Evolutionary conservation across 2,113 vertebrate genomes (phyloP).

Genomic region (Geococcyx californianus): DNA sequence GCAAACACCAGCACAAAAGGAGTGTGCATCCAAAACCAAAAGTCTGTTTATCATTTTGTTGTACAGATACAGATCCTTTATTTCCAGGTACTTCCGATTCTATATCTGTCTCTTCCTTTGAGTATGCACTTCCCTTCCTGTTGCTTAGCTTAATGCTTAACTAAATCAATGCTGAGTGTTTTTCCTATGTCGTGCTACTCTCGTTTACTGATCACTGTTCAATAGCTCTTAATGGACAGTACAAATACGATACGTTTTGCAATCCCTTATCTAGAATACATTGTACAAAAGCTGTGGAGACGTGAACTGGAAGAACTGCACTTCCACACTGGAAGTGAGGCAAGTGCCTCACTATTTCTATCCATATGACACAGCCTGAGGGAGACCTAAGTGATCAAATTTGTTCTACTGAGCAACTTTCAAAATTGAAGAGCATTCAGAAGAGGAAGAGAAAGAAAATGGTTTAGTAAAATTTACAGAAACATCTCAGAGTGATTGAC

Average conservation of each 20-base stretch:
- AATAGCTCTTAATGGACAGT: not conserved
- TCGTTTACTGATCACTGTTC: conserved; percentile 1
- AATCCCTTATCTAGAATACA: not conserved
- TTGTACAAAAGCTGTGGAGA: not conserved
- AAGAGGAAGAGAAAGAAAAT: not conserved
- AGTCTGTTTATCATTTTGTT: not conserved
- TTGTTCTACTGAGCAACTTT: not conserved
- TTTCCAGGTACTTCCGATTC: not conserved
- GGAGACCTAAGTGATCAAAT: not conserved
- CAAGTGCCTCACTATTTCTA: not conserved
- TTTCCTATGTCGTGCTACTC: not conserved
- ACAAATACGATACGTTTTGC: not conserved
- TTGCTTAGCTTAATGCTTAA: not conserved
- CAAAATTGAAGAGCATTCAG: not conserved
- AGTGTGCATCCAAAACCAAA: not conserved
- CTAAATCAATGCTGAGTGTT: not conserved
- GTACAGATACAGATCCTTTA: not conserved
- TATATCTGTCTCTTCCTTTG: not conserved
- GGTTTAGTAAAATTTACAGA: not conserved
- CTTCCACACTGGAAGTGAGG: not conserved
- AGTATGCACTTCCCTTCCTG: not conserved
- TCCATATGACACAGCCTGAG: not conserved
- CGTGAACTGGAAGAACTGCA: not conserved
- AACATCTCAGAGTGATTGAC: not conserved
- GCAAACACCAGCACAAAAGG: not conserved